Base-by-base conservation (phyloP, 1,140 invertebrate genomes). In the Heliconius hermathena region DNA sequence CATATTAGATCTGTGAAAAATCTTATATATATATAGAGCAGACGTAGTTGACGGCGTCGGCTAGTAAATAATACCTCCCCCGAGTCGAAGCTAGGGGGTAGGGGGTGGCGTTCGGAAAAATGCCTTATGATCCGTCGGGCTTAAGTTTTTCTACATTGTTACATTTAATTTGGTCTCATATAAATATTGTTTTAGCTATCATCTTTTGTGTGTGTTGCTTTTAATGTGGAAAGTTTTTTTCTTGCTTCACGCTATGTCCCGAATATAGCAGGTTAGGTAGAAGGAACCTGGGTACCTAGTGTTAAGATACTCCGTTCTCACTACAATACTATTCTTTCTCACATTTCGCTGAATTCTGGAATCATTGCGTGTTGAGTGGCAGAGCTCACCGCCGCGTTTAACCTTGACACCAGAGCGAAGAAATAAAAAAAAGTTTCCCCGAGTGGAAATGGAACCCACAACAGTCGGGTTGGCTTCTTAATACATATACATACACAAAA, bases 71-170 rank as follows among this genome's bases (percentile, higher is more conserved):
- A 78, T 60, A 73, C 75, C 70, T 73, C 72, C 84, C 84, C 84
- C 81, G 88, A 91, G 88, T 81, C 8, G 83, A 83, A 82, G 82
- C 77, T 80, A 71, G 86, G 84, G 79, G 77, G 75, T 72, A 84
- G 81, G 87, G 33, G 91, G 86, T 92, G 92, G 22, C 22, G 60
- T 92, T 90, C 88, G 88, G 90, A 93, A 93, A 93, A 93, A 93
- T 93, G 90, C 92, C 91, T 91, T 91, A 90, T 89, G 91, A 92
- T 92, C 90, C 88, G 76, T 76, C 88, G 80, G 82, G 82, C 82
- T 87, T 83, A 85, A 90, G 87, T 88, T 89, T 89, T 88, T 90
- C 76, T 82, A 86, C 83, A 85, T 83, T 87, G 84, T 87, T 84
- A 76, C 52, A 81, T 81, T 83, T 81, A 81, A 82, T 84, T 85